A percentile compares a stretch with the other conserved stretches of the same genome.
Evolutionary conservation across 1,140 invertebrate species (phyloP).

Genomic region (Papilio dardanus): DNA sequence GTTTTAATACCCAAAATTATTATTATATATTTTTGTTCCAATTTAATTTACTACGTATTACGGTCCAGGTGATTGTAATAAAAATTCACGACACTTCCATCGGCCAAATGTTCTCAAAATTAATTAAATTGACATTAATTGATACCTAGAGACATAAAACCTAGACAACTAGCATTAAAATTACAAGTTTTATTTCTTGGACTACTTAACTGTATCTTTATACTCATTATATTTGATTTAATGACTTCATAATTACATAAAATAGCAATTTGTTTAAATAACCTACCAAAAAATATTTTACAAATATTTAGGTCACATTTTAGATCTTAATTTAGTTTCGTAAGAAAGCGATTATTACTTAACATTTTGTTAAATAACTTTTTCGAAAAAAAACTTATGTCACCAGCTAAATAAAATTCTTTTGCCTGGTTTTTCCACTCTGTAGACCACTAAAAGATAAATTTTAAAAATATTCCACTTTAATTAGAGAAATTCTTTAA

Average conservation of each 20-base stretch:
- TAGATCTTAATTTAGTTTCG: conserved; percentile 8
- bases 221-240: background rate
- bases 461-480: too few species aligned
- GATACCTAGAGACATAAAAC: background rate
- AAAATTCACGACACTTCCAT: background rate
- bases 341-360: conserved; percentile 3
- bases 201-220: background rate
- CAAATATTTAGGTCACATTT: conserved; percentile 2
- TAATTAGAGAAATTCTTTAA: too few species aligned
- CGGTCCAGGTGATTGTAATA: background rate
- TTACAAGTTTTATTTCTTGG: background rate
- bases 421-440: background rate
- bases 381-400: conserved; percentile 1
- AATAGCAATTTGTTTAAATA: conserved; percentile 13
- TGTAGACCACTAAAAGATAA: too few species aligned
- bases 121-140: conserved; percentile 22
- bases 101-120: background rate
- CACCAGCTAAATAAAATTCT: background rate
- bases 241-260: conserved; percentile 13
- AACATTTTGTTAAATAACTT: conserved; percentile 10
- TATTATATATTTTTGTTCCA: background rate
- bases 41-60: background rate
- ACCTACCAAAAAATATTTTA: conserved; percentile 3
- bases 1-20: too few species aligned
- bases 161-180: background rate